Conservation (phyloP, 2,113 vertebrate genomes). For the Stomatorhinus ivindoensis region DNA sequence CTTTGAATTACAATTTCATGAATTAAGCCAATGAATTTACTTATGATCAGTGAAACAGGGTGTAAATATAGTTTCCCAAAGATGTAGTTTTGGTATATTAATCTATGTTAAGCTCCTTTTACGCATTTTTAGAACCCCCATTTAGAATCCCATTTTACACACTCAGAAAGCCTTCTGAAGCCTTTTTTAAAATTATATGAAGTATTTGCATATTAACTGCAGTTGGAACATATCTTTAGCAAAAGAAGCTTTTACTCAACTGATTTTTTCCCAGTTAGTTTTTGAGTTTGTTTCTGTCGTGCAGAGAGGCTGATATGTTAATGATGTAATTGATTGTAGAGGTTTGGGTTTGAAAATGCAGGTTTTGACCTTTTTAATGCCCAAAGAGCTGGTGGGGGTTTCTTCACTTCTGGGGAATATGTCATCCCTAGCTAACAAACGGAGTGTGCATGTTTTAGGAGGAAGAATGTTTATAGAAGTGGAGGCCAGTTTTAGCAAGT, state of each 20-base stretch:
- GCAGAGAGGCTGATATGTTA: neutral
- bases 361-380: neutral
- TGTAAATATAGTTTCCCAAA: neutral
- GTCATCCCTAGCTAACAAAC: neutral
- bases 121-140: neutral
- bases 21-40: neutral
- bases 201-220: neutral
- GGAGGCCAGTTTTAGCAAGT: neutral
- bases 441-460: neutral
- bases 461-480: neutral
- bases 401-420: neutral
- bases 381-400: neutral
- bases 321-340: neutral
- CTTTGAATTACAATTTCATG: neutral
- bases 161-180: neutral
- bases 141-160: neutral
- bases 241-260: neutral
- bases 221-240: neutral
- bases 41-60: neutral
- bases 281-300: neutral
- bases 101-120: neutral
- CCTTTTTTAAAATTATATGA: neutral
- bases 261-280: neutral
- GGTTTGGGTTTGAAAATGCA: neutral
- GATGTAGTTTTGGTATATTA: neutral